A percentile compares a stretch with the other conserved stretches of the same genome.
Evolutionary conservation across 1,140 invertebrate species (phyloP).

Genomic region (Oreohelix idahoensis): DNA sequence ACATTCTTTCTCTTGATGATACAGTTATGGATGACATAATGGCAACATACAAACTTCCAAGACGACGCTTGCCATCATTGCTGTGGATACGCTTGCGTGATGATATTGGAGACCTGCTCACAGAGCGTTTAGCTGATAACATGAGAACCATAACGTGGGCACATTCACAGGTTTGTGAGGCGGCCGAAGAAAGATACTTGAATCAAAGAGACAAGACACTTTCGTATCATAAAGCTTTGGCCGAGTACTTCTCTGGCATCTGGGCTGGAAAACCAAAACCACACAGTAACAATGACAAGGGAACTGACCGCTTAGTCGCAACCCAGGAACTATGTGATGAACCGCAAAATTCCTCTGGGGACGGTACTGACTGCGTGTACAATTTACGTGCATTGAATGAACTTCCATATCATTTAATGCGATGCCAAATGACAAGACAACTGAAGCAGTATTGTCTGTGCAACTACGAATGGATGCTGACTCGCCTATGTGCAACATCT

Average conservation of each 20-base stretch:
- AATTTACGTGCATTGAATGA: slow-evolving; percentile 88
- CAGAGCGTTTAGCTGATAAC: slow-evolving; percentile 77
- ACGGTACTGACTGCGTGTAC: slow-evolving; percentile 79
- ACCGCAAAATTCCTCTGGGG: slow-evolving; percentile 79
- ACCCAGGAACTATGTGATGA: slow-evolving; percentile 76
- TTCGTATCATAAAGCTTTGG: slow-evolving; percentile 73
- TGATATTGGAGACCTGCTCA: slow-evolving; percentile 79
- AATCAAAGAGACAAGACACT: slow-evolving; percentile 70
- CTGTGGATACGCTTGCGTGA: slow-evolving; percentile 81
- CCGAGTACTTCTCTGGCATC: slow-evolving; percentile 75
- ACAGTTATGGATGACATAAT: slow-evolving; percentile 77
- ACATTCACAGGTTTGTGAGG: slow-evolving; percentile 77
- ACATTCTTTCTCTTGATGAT: slow-evolving; percentile 82
- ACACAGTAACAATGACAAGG: slow-evolving; percentile 58
- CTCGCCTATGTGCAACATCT: slow-evolving; percentile 94
- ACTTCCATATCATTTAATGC: slow-evolving; percentile 83
- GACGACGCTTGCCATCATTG: slow-evolving; percentile 75
- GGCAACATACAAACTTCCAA: slow-evolving; percentile 63
- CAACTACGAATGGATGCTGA: slow-evolving; percentile 97
- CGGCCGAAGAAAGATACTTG: slow-evolving; percentile 77
- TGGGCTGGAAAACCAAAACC: slow-evolving; percentile 64
- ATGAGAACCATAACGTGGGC: slow-evolving; percentile 79
- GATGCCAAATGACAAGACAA: slow-evolving; percentile 90
- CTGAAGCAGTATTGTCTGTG: slow-evolving; percentile 94
- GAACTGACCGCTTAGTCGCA: slow-evolving; percentile 55